Base-by-base conservation (phyloP, 2,113 vertebrate genomes). In the Hippocampus abdominalis region DNA sequence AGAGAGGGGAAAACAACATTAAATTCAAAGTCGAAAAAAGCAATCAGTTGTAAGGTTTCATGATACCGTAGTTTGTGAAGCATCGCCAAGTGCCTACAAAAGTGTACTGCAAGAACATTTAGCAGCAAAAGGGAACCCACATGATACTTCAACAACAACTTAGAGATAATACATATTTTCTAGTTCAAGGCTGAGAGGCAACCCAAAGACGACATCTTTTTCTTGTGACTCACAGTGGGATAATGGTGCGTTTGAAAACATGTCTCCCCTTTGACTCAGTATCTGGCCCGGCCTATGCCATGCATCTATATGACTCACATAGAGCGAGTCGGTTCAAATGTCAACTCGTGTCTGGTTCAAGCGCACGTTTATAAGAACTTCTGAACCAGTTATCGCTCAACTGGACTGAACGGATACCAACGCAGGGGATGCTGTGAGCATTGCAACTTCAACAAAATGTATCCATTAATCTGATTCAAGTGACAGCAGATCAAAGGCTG, bases 401-500 rank as follows among this genome's bases (percentile, higher is more conserved):
- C 59, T 56, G 42, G 51, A 62, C 54, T 36, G 25, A 68, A 57
- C 20, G 23, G 1, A 18, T 66, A 44, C 11, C 23, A 71, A 65
- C 21, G n/a, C 3, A 25, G 36, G 20, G 49, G 9, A 23, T 23
- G 61, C n/a, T 2, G 15, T 25, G 6, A 25, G 63, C n/a, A 42
- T 16, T 44, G 40, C 13, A 23, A 53, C 56, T 42, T 74, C 44
- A 54, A 68, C 72, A 48, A 51, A 16, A 65, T 40, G 59, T 64
- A 8, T 32, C 21, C 40, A 46, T 64, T 46, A 27, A 46, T 64
- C 59, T 49, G 64, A 80, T 68, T 72, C 63, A 81, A 82, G 82
- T 83, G 70, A 73, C 64, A 54, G 69, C 25, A 73, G 80, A 89
- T 88, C 77, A 85, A 87, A 84, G 76, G 49, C 32, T 20, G 27